Conservation (phyloP, 2,113 vertebrate species). For the Corythoichthys haematopterus region DNA sequence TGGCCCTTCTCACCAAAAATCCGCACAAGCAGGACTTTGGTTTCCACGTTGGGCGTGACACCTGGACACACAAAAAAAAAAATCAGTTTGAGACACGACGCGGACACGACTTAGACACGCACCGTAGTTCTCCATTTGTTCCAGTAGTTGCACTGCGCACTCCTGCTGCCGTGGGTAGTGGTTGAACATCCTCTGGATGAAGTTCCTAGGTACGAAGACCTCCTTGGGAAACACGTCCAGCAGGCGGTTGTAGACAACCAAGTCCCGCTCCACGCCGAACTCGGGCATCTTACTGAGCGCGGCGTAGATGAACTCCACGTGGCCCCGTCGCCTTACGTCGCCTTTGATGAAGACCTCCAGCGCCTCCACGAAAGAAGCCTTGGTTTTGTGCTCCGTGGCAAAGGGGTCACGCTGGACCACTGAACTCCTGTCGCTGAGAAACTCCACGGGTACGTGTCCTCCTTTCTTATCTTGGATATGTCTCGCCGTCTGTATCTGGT, state of each 20-base stretch:
- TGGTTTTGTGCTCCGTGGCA: slow-evolving; percentile 49
- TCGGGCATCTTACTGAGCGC: slow-evolving; percentile 82
- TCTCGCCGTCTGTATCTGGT: slow-evolving; percentile 55
- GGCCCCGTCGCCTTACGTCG: slow-evolving; percentile 76
- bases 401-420: slow-evolving; percentile 70
- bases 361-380: slow-evolving; percentile 71
- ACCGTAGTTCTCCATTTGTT: slow-evolving; percentile 88
- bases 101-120: slow-evolving; percentile 8
- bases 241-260: slow-evolving; percentile 80
- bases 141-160: slow-evolving; percentile 79
- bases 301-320: slow-evolving; percentile 86
- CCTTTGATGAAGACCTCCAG: slow-evolving; percentile 67
- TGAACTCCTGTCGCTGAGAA: slow-evolving; percentile 10
- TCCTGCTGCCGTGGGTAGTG: slow-evolving; percentile 88
- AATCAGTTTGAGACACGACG: not conserved
- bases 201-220: slow-evolving; percentile 78
- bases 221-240: slow-evolving; percentile 88
- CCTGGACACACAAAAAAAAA: slow-evolving; percentile 61
- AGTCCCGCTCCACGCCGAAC: slow-evolving; percentile 79
- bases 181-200: slow-evolving; percentile 81
- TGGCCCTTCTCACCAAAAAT: slow-evolving; percentile 81
- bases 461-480: slow-evolving; percentile 55
- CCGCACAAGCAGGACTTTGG: slow-evolving; percentile 79
- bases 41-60: slow-evolving; percentile 78
- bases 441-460: not conserved